Evolutionary conservation across 2,113 vertebrate genomes (phyloP).

Genomic region (Otolemur garnettii): DNA sequence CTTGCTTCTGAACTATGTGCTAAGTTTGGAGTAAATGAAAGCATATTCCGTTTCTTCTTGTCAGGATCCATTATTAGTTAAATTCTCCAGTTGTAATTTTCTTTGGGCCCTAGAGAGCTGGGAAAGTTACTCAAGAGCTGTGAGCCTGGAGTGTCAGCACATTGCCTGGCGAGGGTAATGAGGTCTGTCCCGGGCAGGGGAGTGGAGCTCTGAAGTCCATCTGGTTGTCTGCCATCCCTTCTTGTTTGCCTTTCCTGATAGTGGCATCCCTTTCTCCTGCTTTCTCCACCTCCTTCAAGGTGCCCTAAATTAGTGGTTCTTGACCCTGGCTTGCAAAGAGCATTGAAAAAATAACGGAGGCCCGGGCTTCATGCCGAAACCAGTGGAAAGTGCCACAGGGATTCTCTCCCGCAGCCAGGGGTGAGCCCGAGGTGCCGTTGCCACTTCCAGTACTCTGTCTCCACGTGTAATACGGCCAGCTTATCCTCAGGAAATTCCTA

Average conservation of each 20-base stretch:
- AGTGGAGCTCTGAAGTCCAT: neutral
- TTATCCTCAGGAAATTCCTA: neutral
- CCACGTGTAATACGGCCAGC: neutral
- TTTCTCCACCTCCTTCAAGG: neutral
- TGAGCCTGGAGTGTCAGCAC: conserved; percentile 33
- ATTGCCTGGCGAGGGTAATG: neutral
- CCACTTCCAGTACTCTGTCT: neutral
- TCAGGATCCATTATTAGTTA: neutral
- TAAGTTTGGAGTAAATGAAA: conserved; percentile 50
- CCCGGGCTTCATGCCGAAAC: neutral
- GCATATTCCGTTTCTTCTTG: neutral
- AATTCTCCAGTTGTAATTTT: conserved; percentile 40
- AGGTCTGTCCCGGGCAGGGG: neutral
- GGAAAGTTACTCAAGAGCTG: conserved; percentile 35
- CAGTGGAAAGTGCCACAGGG: neutral
- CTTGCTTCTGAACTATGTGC: conserved; percentile 33
- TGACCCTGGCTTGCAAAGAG: neutral
- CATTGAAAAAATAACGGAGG: neutral
- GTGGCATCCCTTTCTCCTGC: neutral
- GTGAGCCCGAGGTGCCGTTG: neutral
- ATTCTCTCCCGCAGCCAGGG: neutral
- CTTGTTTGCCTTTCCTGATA: conserved; percentile 4
- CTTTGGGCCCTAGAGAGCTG: conserved; percentile 3
- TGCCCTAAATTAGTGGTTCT: neutral
- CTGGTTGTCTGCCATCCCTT: conserved; percentile 30